Evolutionary conservation across 2,888 invertebrate genomes (phyloP), one percentile per base, ranked within the genome.

Genomic region (Helobdella robusta): DNA sequence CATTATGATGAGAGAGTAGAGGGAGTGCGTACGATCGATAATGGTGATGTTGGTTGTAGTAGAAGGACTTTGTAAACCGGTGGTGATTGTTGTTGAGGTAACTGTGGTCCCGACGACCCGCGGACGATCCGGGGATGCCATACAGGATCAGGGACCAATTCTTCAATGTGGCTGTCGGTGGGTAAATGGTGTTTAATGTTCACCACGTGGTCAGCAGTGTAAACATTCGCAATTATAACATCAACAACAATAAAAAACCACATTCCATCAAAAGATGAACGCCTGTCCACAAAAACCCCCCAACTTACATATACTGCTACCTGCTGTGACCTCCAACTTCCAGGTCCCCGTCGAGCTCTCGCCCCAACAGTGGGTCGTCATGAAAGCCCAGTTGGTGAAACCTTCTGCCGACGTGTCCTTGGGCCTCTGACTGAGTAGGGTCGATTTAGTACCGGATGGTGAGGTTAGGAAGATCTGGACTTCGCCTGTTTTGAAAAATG

Each of bases 291-390:
- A 40, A 15, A 40, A 40, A 15, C n/a, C 44, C 44, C 44, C 11
- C n/a, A 11, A 40, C 64, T 66, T 56, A 70, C 70, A 67, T 36
- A 60, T 46, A 48, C 67, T 68, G n/a, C 60, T 67, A 3, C 67
- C 69, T 52, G 68, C 70, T 23, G 92, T 91, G 68, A 98, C 89
- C 81, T 94, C 92, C 68, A 98, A 83, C 74, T 87, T 87, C 98
- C 98, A 98, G 70, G 85, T 84, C 52, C 98, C 98, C 70, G 89
- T 85, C 0, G 95, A 92, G 35, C 86, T 85, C 79, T 98, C 98
- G 25, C 97, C 97, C 98, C 98, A 98, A 78, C 88, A 91, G 81
- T 98, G 97, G 68, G 83, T 94, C 58, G 94, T 93, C 97, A 98
- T 97, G 82, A 98, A 98, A 65, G 97, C 97, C 98, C 98, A 98